A percentile compares a stretch with the other conserved stretches of the same genome.
phyloP scores from a whole-genome alignment of 2,888 invertebrate species.

The Leptogaster cylindrica region DNA sequence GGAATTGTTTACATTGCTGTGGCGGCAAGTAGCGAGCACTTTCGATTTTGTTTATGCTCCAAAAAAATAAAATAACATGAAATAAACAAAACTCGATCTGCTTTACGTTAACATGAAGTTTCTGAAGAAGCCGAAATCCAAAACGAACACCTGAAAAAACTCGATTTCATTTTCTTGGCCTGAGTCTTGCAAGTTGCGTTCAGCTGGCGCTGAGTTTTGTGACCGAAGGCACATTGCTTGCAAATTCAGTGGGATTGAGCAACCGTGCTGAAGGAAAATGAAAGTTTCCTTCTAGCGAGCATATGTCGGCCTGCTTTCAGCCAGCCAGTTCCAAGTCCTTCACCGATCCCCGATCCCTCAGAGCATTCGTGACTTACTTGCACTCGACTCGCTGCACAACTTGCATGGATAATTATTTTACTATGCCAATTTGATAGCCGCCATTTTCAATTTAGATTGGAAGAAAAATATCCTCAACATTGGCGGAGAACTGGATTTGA shows the following conservation, averaged over 20 bases:
- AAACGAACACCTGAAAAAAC: constrained; percentile 2
- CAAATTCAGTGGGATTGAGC: constrained; percentile 5
- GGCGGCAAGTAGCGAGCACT: not conserved
- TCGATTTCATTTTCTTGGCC: not conserved
- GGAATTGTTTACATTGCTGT: not conserved
- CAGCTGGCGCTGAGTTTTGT: not conserved
- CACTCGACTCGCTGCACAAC: not conserved
- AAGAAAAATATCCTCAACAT: too few relatives aligned
- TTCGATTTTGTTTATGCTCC: not conserved
- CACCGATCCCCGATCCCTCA: not conserved
- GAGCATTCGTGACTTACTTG: not conserved
- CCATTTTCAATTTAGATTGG: too few relatives aligned
- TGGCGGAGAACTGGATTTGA: too few relatives aligned
- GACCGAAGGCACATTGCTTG: not conserved
- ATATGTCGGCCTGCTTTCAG: not conserved
- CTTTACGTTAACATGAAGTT: constrained; percentile 1
- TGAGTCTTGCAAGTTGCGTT: not conserved
- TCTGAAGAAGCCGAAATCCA: not conserved
- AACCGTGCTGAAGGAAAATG: not conserved
- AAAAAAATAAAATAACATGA: too few relatives aligned
- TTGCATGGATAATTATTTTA: constrained; percentile 5
- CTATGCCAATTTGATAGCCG: not conserved
- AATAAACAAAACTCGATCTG: not conserved
- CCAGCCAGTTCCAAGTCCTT: not conserved
- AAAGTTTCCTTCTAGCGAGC: not conserved